phyloP scores from a whole-genome alignment of 1,140 invertebrate genomes.

The Drosophila carrolli region DNA sequence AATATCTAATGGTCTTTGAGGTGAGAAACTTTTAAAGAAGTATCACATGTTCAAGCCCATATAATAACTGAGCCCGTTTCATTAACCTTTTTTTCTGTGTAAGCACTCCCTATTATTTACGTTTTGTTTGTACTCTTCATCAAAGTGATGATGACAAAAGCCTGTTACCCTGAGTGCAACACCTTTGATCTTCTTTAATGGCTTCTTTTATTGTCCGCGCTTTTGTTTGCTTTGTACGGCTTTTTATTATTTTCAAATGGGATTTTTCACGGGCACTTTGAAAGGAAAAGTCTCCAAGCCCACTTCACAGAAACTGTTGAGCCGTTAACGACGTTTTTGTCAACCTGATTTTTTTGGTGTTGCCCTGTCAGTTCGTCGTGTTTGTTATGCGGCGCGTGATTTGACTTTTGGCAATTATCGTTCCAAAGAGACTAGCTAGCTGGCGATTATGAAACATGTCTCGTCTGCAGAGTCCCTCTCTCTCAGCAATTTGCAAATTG shows the following conservation, averaged over 20 bases:
- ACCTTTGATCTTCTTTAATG: constrained; percentile 39
- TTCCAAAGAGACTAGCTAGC: constrained; percentile 10
- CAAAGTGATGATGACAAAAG: constrained; percentile 7
- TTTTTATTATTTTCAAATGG: constrained; percentile 15
- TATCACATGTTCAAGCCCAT: background rate
- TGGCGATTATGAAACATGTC: constrained; percentile 49
- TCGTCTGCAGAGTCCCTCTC: constrained; percentile 18
- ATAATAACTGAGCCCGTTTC: background rate
- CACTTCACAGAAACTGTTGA: constrained; percentile 13
- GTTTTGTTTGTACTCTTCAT: constrained; percentile 2
- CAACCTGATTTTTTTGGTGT: constrained; percentile 37
- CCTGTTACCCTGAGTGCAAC: constrained; percentile 33
- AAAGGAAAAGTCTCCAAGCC: constrained; percentile 14
- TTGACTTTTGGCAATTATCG: constrained; percentile 54
- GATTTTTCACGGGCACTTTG: constrained; percentile 37
- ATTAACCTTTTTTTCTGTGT: constrained; percentile 22
- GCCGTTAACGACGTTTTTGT: constrained; percentile 40
- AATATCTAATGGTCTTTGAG: background rate
- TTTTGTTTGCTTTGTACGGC: constrained; percentile 11
- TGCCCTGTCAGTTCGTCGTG: constrained; percentile 18
- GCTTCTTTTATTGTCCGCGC: constrained; percentile 11
- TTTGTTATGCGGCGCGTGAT: constrained; percentile 34
- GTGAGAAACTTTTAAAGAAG: background rate
- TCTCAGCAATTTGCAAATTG: constrained; percentile 43
- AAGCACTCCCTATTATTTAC: constrained; percentile 11